Conservation (phyloP, 1,140 invertebrate genomes). For the Drosophila dunni region DNA sequence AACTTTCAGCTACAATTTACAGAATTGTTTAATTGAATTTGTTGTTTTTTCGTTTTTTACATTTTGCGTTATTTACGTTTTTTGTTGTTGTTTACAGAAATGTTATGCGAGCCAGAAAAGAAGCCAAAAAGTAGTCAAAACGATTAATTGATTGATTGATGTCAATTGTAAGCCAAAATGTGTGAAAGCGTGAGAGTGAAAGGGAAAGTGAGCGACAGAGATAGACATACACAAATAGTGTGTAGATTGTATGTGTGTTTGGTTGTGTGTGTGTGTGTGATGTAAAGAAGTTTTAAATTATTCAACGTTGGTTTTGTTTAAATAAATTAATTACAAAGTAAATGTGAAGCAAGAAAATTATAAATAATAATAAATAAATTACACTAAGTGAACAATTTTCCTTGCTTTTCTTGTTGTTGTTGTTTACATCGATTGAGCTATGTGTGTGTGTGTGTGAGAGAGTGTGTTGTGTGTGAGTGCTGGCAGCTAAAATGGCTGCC, state of each 20-base stretch:
- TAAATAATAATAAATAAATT: slow-evolving; percentile 73
- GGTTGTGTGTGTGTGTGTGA: slow-evolving; percentile 24
- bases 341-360: slow-evolving; percentile 48
- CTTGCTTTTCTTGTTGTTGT: slow-evolving; percentile 36
- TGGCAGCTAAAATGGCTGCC: slow-evolving; percentile 36
- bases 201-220: slow-evolving; percentile 59
- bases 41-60: slow-evolving; percentile 49
- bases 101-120: slow-evolving; percentile 66
- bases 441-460: slow-evolving; percentile 44
- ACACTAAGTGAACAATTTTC: slow-evolving; percentile 78
- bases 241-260: slow-evolving; percentile 39
- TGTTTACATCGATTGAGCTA: slow-evolving; percentile 65
- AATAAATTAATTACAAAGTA: slow-evolving; percentile 65
- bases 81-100: slow-evolving; percentile 46
- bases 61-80: slow-evolving; percentile 76
- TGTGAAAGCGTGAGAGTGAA: slow-evolving; percentile 68
- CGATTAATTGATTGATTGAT: slow-evolving; percentile 46
- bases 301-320: slow-evolving; percentile 32
- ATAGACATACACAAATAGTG: slow-evolving; percentile 40
- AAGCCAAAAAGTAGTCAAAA: slow-evolving; percentile 54
- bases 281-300: slow-evolving; percentile 7
- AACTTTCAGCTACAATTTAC: slow-evolving; percentile 81
- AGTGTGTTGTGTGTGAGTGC: slow-evolving; percentile 40
- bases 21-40: slow-evolving; percentile 38
- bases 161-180: slow-evolving; percentile 77